These are phyloP conservation scores for Drosophila novamexicana DNA, from an alignment of 1,140 invertebrate genomes.

Conservation along the genomic window DNA sequence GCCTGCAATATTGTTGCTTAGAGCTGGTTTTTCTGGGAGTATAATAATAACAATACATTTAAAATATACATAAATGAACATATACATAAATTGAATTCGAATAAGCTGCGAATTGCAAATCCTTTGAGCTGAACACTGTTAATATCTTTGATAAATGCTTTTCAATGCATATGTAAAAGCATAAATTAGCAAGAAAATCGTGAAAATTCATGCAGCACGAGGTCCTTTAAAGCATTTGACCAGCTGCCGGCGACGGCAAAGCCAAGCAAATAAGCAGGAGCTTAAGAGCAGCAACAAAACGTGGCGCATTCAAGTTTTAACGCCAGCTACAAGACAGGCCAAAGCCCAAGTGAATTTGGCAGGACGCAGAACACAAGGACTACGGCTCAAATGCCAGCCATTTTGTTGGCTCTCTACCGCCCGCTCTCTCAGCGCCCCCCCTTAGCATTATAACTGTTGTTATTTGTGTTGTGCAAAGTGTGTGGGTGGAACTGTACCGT, in stretches of 20 bases:
- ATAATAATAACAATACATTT: not conserved
- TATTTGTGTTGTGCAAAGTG: constrained; percentile 23
- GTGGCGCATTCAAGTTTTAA: constrained; percentile 59
- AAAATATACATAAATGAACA: not conserved
- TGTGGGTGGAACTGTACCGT: constrained; percentile 28
- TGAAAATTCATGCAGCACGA: not conserved
- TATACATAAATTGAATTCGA: not conserved
- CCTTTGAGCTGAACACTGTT: constrained; percentile 9
- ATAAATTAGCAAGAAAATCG: not conserved
- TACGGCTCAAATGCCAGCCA: constrained; percentile 26
- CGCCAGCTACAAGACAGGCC: constrained; percentile 53
- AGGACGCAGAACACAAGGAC: constrained; percentile 25
- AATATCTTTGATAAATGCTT: constrained; percentile 1
- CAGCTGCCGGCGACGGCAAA: constrained; percentile 22
- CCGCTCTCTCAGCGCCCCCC: not conserved
- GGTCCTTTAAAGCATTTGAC: constrained; percentile 26
- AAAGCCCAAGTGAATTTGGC: constrained; percentile 57
- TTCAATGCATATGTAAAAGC: not conserved
- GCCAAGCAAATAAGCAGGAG: constrained; percentile 32
- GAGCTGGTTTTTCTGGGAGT: not conserved
- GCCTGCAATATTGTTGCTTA: not conserved
- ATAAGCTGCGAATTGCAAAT: constrained; percentile 1
- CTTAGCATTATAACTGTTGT: constrained; percentile 18
- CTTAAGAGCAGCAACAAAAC: constrained; percentile 35
- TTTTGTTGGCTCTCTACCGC: constrained; percentile 43